Evolutionary conservation across 2,797 vertebrate species (phyloP).

Genomic region (Gymnocypris eckloni): DNA sequence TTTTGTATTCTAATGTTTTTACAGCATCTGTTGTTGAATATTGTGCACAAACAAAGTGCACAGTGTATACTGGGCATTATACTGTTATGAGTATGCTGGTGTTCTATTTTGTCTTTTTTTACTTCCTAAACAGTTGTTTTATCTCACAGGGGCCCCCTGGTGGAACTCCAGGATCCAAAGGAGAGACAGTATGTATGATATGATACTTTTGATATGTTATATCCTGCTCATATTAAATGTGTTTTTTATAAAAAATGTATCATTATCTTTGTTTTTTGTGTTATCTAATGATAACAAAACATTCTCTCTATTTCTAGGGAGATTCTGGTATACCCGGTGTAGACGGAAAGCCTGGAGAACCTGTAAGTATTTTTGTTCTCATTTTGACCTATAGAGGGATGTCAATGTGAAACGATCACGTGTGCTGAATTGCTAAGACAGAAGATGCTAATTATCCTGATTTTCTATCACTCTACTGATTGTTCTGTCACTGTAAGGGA

Average conservation of each 20-base stretch:
- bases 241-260: neutral
- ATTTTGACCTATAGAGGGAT: conserved; percentile 29
- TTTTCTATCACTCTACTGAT: conserved; percentile 28
- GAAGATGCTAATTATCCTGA: conserved; percentile 24
- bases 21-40: no score
- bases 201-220: no score
- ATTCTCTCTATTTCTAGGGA: conserved; percentile 79
- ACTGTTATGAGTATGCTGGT: neutral
- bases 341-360: conserved; percentile 85
- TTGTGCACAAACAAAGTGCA: neutral
- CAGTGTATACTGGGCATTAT: neutral
- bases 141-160: conserved; percentile 86
- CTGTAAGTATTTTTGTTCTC: conserved; percentile 80
- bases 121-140: conserved; percentile 11
- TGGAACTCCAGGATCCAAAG: conserved; percentile 79
- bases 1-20: no score
- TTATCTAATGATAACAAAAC: neutral
- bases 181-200: conserved; percentile 80
- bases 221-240: neutral
- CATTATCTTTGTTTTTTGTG: neutral
- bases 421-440: conserved; percentile 21
- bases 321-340: conserved; percentile 79
- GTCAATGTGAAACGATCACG: conserved; percentile 10
- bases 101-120: neutral
- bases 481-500: conserved; percentile 34